Conservation (phyloP, 1,140 invertebrate species). For the Bicyclus anynana region DNA sequence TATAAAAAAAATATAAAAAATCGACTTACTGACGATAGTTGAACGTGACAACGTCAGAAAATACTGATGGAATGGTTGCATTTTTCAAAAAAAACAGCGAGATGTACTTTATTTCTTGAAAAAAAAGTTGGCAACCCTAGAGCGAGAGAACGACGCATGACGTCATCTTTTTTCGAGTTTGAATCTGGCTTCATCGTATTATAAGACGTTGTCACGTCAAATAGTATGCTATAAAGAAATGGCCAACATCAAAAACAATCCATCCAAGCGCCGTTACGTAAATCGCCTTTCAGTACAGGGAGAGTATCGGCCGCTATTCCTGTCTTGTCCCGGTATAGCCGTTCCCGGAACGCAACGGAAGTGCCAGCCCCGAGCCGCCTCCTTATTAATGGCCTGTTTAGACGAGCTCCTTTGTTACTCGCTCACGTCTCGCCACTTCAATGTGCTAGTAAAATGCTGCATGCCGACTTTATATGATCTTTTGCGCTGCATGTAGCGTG, state of each 20-base stretch:
- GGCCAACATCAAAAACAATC: not conserved
- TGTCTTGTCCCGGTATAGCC: conserved; percentile 57
- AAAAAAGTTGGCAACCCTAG: no score
- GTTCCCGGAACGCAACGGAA: conserved; percentile 68
- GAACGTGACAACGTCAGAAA: no score
- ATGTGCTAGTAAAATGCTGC: conserved; percentile 14
- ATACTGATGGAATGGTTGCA: no score
- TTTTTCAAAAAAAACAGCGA: no score
- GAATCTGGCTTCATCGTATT: not conserved
- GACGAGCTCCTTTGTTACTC: conserved; percentile 68
- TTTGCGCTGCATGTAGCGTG: not conserved
- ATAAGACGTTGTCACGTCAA: not conserved
- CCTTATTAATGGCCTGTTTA: conserved; percentile 75
- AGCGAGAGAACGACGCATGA: no score
- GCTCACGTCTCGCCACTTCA: conserved; percentile 61
- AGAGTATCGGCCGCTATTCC: conserved; percentile 50
- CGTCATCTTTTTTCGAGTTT: no score
- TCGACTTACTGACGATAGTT: no score
- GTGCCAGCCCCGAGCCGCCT: conserved; percentile 55
- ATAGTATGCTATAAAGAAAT: not conserved
- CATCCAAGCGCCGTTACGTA: not conserved
- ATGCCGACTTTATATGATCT: conserved; percentile 1
- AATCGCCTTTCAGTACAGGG: conserved; percentile 8
- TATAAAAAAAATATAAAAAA: no score
- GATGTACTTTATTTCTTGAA: no score